Evolutionary conservation across 2,797 vertebrate genomes (phyloP), one percentile per base, ranked within the genome.

Genomic region (Decapterus maruadsi): DNA sequence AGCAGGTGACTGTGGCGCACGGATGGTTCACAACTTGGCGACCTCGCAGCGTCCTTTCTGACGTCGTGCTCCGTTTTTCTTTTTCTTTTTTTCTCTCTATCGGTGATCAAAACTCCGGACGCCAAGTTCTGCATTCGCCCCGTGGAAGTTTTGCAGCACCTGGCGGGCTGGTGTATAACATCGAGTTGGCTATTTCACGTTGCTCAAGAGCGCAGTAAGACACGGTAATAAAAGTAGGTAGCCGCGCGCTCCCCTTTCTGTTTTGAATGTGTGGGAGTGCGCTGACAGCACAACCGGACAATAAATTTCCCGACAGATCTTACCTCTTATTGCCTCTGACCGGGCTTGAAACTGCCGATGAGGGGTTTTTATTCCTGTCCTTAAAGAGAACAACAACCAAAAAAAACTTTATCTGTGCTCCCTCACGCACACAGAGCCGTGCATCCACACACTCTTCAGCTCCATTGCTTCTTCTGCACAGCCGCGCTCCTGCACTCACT

Each of bases 131-230:
- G 66, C 68, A 29, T 36, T 68, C 57, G 14, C 77, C 8, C 12
- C n/a, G 29, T 26, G n/a, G 36, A 81, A 87, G 64, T 90, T 90
- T 88, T 68, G 72, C 72, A 60, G 76, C 84, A 89, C 83, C 85
- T 90, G 80, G 71, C 83, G 72, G 14, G 46, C 45, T 7, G 51
- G 6, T 19, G 68, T 19, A 80, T 50, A 26, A 3, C 26, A n/a
- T 62, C 2, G 46, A 19, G 31, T 13, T 16, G 12, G 38, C 36
- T 4, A 26, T 45, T 31, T 31, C 17, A 34, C 59, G 50, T 55
- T 42, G 31, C 62, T 22, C 1, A 19, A 34, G 71, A 72, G 72
- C 74, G 53, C 68, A 67, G 51, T 10, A 58, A 59, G 29, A 4
- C 34, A 10, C 8, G 62, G 59, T 50, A 53, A 62, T 59, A 4